Evolutionary conservation across 2,888 invertebrate species (phyloP).

Genomic region (Acronicta leporina): DNA sequence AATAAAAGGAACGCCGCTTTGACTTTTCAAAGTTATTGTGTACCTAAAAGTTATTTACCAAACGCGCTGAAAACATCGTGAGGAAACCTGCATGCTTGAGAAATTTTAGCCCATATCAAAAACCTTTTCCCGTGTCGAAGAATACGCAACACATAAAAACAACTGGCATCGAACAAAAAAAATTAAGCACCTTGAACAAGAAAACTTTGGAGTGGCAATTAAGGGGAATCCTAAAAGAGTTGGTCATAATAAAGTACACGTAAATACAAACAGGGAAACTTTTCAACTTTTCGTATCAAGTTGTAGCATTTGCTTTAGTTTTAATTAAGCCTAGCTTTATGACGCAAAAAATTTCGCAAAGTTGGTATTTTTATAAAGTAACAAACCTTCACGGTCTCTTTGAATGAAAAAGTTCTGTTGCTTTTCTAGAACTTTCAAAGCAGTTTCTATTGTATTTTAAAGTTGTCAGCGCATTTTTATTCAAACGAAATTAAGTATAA

Average conservation of each 20-base stretch:
- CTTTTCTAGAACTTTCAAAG: not conserved
- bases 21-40: too few species aligned
- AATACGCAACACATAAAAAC: not conserved
- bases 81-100: too few species aligned
- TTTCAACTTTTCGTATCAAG: conserved; percentile 58
- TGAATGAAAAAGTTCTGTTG: conserved; percentile 32
- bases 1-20: too few species aligned
- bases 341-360: too few species aligned
- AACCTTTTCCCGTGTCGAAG: too few species aligned
- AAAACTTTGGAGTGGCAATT: conserved; percentile 50
- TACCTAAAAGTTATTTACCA: too few species aligned
- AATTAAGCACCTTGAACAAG: conserved; percentile 12
- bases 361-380: conserved; percentile 38
- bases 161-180: not conserved
- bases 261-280: conserved; percentile 55
- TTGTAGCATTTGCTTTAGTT: conserved; percentile 51
- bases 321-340: conserved; percentile 53
- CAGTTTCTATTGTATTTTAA: not conserved
- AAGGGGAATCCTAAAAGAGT: conserved; percentile 38
- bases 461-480: not conserved
- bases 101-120: too few species aligned
- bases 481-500: too few species aligned
- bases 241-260: conserved; percentile 38
- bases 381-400: conserved; percentile 25
- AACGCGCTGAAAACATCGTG: too few species aligned